Evolutionary conservation across 2,113 vertebrate species (phyloP).

Genomic region (Addax nasomaculatus): DNA sequence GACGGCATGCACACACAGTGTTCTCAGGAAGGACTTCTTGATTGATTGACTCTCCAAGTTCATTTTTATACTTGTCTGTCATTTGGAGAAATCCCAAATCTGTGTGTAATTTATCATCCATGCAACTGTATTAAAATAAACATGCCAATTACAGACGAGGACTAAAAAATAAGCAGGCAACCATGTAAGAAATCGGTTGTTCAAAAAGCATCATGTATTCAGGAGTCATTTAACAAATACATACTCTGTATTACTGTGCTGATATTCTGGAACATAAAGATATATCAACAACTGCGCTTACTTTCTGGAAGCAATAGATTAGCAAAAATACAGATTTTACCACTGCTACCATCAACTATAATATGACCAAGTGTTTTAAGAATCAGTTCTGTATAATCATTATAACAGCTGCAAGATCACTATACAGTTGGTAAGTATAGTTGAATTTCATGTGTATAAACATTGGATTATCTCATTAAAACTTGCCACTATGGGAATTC

Average conservation of each 20-base stretch:
- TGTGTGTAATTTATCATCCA: not conserved
- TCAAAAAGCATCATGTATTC: not conserved
- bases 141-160: not conserved
- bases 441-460: not conserved
- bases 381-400: not conserved
- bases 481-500: not conserved
- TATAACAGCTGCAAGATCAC: not conserved
- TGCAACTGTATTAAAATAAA: constrained; percentile 31
- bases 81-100: not conserved
- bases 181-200: not conserved
- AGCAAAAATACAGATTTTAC: not conserved
- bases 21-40: not conserved
- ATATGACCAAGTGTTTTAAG: not conserved
- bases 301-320: not conserved
- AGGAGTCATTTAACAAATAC: not conserved
- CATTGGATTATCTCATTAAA: not conserved
- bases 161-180: not conserved
- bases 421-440: not conserved
- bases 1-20: not conserved
- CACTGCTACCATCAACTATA: not conserved
- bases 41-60: not conserved
- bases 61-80: constrained; percentile 26
- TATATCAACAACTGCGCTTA: not conserved
- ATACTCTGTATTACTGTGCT: not conserved
- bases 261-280: not conserved